Evolutionary conservation across 2,888 invertebrate genomes (phyloP).

Genomic region (Nasonovia ribisnigri): DNA sequence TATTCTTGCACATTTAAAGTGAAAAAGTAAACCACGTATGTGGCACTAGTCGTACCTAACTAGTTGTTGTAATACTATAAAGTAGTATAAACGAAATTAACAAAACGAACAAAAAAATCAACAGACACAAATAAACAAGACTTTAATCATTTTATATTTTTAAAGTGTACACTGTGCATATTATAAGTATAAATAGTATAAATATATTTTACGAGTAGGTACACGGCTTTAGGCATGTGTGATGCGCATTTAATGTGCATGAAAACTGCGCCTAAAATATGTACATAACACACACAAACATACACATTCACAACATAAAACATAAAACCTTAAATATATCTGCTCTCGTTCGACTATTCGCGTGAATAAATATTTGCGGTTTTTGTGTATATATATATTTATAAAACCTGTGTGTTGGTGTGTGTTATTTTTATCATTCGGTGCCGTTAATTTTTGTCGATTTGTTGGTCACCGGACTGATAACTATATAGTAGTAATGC

Average conservation of each 20-base stretch:
- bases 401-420: not conserved
- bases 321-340: not conserved
- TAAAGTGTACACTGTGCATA: not conserved
- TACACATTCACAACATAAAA: not conserved
- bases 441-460: constrained; percentile 33
- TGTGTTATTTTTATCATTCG: not conserved
- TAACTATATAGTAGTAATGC: not conserved
- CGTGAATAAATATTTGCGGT: not conserved
- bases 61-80: not conserved
- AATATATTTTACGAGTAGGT: not conserved
- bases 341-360: not conserved
- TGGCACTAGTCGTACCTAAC: not conserved
- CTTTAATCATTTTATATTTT: not conserved
- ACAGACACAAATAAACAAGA: not conserved
- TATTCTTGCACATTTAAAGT: not conserved
- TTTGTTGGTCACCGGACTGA: not conserved
- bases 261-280: not conserved
- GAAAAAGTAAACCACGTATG: not conserved
- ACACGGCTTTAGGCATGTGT: not conserved
- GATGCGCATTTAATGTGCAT: not conserved
- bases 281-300: not conserved
- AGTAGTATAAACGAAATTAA: not conserved
- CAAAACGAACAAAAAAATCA: not conserved
- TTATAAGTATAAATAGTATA: not conserved
- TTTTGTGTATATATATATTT: not conserved